Base-by-base conservation (phyloP, 2,113 vertebrate genomes). In the Uropsilus gracilis region DNA sequence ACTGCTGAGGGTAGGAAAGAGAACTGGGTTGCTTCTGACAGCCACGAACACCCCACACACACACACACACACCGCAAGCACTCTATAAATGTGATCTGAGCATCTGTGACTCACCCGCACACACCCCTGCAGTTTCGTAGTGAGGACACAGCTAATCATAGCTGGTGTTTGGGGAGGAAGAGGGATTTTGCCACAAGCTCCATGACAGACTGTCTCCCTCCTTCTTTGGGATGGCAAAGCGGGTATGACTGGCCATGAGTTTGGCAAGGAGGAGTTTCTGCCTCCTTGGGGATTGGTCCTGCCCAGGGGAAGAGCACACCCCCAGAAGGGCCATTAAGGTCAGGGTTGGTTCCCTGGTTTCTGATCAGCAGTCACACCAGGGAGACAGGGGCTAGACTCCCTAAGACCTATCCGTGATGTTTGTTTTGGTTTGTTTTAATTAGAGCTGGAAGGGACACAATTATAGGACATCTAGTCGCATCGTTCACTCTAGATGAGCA, bases 141-240 rank as follows among this genome's bases (percentile, higher is more conserved):
- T 86, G 95, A 96, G 90, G 94, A 94, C 89, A 93, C 66, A 88
- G 92, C 93, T 97, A 86, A 94, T 97, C 94, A 72, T 63, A 95
- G 93, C 86, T 95, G 26, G 46, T 30, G 83, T 90, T 91, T 59
- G 71, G 64, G 86, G 53, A 95, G 71, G 87, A 95, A 93, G 86
- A 92, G 12, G 48, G 80, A 91, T 87, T 87, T 72, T 86, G 77
- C 73, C 94, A 89, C 42, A 16, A 78, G 85, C 57, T 94, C 71
- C 55, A 26, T 48, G 85, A 63, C 63, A 82, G 84, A 24, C 72
- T 34, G 9, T 37, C 57, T 76, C 32, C 85, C 72, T 93, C 64
- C 28, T 46, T 39, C 72, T 88, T 34, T 2, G 64, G 87, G 78
- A 88, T 24, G 20, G 69, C 48, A 80, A 39, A 32, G 91, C 0